Conservation (phyloP, 2,888 invertebrate species). For the Eurytoma adleriae region DNA sequence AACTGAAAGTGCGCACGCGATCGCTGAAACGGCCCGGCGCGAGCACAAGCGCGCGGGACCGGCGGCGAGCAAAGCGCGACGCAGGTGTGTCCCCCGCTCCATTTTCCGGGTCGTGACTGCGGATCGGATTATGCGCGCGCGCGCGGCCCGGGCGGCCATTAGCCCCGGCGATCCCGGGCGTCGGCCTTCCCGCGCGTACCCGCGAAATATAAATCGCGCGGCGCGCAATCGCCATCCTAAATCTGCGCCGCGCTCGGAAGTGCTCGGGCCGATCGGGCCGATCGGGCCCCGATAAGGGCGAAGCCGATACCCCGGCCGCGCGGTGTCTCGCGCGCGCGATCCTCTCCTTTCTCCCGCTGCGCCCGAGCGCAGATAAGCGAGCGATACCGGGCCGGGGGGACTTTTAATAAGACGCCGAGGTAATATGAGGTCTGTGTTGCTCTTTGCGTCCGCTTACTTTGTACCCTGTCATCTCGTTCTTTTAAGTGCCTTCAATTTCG, state of each 20-base stretch:
- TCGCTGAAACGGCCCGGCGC: background rate
- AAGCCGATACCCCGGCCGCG: background rate
- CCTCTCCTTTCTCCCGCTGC: background rate
- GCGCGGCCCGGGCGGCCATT: background rate
- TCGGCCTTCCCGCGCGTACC: background rate
- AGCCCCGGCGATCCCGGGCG: background rate
- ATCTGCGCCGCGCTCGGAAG: constrained; percentile 32
- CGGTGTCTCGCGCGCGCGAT: background rate
- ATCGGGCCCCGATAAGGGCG: constrained; percentile 13
- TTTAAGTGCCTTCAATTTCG: no score
- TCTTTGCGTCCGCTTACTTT: no score
- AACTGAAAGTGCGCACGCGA: background rate
- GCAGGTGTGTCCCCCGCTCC: background rate
- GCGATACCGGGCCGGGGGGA: background rate
- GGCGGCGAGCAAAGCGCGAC: no score
- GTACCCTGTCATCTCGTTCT: no score
- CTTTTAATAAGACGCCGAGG: no score
- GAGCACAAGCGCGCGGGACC: background rate
- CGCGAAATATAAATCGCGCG: constrained; percentile 44
- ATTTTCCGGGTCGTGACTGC: constrained; percentile 10
- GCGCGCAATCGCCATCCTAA: constrained; percentile 43
- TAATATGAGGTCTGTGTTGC: no score
- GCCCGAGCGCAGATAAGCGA: background rate
- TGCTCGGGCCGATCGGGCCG: background rate
- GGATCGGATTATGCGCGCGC: background rate